These are phyloP conservation scores for Plotosus lineatus DNA, from an alignment of 2,113 vertebrate genomes.

Conservation along the genomic window DNA sequence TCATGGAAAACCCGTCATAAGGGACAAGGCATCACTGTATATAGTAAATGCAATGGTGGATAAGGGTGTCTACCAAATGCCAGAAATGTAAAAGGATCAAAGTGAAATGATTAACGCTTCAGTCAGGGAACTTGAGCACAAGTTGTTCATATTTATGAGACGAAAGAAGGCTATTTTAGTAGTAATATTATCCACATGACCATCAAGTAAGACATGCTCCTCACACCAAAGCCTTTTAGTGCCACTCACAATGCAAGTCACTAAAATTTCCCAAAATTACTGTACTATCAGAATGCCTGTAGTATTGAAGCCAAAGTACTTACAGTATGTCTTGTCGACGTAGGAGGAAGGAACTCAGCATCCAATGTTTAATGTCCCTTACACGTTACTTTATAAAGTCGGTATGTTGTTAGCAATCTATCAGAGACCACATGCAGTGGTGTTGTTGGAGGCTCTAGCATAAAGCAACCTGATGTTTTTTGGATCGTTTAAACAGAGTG, in stretches of 20 bases:
- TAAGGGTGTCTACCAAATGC: too few relatives aligned
- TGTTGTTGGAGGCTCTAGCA: not conserved
- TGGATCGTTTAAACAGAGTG: not conserved
- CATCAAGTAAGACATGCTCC: not conserved
- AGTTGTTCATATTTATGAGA: not conserved
- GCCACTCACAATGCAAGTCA: not conserved
- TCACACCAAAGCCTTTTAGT: not conserved
- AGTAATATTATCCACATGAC: not conserved
- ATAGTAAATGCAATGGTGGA: too few relatives aligned
- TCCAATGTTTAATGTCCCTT: not conserved
- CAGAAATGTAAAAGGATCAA: too few relatives aligned
- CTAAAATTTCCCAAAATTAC: not conserved
- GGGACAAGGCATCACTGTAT: too few relatives aligned
- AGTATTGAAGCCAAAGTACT: not conserved
- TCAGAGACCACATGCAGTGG: not conserved
- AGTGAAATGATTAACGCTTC: not conserved
- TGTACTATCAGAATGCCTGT: not conserved
- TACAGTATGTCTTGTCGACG: not conserved
- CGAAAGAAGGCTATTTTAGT: not conserved
- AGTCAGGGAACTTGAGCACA: not conserved
- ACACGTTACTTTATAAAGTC: not conserved
- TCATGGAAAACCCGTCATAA: too few relatives aligned
- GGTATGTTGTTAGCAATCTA: not conserved
- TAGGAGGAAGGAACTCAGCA: not conserved
- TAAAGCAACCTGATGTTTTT: not conserved